Base-by-base conservation (phyloP, 2,888 invertebrate genomes). In the Antitype chi region DNA sequence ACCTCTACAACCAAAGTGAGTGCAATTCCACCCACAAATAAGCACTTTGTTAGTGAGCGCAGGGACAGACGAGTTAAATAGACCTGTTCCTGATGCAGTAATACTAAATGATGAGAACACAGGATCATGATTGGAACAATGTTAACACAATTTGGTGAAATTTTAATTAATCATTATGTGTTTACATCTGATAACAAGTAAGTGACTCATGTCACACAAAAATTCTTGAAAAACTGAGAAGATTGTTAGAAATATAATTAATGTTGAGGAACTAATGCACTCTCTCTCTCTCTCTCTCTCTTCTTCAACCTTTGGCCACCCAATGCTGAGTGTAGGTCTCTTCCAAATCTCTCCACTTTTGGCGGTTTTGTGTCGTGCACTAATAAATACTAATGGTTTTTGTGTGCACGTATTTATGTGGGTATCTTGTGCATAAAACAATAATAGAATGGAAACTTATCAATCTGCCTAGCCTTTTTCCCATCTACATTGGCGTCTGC, bases 181-280 rank as follows among this genome's bases (percentile, higher is more conserved):
- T 59, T 43, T 28, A 43, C 43, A 52, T 78, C 57, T 70, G 70
- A 76, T 43, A 79, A 52, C 20, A 80, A 38, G 7, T 13, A 0
- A 15, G 15, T 38, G 49, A 79, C 20, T 79, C 20, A 43, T 28
- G 17, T 17, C 17, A 66, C 25, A 17, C 32, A 76, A 8, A 49
- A 77, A 23, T 15, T 32, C 9, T 69, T 6, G 9, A 0, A 5
- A 28, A 55, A 55, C n/a, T 28, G 9, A n/a, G 25, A 6, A 43
- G n/a, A 47, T 20, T 32, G 20, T 32, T 32, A 13, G 47, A 47
- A 43, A 25, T 43, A 25, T 25, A 49, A 25, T 3, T 25, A 49
- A 43, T 23, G 0, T 53, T 70, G 13, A 23, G 2, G 6, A 28
- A 6, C 2, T 0, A 23, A 32, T 17, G 20, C 1, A 23, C 23